Conservation (phyloP, 2,797 vertebrate genomes). For the Harpagifer antarcticus region DNA sequence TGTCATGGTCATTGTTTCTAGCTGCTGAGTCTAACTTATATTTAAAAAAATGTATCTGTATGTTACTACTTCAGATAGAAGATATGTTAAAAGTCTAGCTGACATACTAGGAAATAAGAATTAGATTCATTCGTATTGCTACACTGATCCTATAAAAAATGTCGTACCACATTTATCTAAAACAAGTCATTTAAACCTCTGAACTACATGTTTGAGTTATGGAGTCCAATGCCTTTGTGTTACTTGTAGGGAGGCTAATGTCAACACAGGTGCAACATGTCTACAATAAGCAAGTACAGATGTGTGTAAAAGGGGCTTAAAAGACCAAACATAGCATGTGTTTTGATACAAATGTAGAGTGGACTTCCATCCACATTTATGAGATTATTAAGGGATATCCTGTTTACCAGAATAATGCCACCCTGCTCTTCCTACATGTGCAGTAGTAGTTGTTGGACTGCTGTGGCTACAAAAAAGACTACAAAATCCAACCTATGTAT, state of each 20-base stretch:
- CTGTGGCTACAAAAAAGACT: background rate
- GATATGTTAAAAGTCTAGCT: background rate
- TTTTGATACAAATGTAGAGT: constrained; percentile 1
- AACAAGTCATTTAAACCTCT: constrained; percentile 14
- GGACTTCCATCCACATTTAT: constrained; percentile 36
- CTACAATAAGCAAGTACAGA: constrained; percentile 25
- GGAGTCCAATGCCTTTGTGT: background rate
- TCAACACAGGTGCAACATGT: constrained; percentile 54
- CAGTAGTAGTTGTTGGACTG: background rate
- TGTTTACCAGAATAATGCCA: constrained; percentile 20
- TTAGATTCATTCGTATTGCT: background rate
- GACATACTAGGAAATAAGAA: background rate
- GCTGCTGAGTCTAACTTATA: background rate
- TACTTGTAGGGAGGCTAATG: constrained; percentile 13
- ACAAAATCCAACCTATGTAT: background rate
- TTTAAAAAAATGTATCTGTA: background rate
- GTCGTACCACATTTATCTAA: background rate
- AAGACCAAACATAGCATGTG: constrained; percentile 9
- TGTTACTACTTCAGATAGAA: background rate
- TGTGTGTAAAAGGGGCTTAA: constrained; percentile 18
- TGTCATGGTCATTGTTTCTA: constrained; percentile 15
- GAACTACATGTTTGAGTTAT: background rate
- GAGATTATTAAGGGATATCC: constrained; percentile 51
- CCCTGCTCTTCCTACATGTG: background rate
- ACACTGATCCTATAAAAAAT: background rate